phyloP scores from a whole-genome alignment of 2,888 invertebrate species.

The Tipula lateralis region DNA sequence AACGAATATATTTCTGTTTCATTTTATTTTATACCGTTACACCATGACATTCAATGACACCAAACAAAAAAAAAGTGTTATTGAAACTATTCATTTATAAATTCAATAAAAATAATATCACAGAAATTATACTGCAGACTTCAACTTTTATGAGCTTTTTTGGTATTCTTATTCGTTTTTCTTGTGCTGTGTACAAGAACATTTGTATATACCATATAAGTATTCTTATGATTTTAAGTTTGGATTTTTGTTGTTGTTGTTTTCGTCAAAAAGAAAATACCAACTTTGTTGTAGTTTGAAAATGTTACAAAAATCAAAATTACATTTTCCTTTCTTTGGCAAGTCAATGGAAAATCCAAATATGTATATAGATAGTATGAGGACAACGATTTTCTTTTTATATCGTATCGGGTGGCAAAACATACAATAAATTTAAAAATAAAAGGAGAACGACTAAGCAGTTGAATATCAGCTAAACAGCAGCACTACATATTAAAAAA shows the following conservation, averaged over 20 bases:
- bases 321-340: not conserved
- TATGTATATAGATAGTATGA: not conserved
- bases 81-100: slow-evolving; percentile 24
- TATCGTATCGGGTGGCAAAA: not conserved
- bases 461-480: not conserved
- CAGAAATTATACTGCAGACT: not conserved
- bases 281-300: not conserved
- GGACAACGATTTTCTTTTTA: not conserved
- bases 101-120: not conserved
- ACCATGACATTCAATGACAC: not conserved
- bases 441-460: not conserved
- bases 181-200: not conserved
- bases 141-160: not conserved
- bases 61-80: not conserved
- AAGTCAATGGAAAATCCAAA: not conserved
- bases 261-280: not conserved
- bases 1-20: not conserved
- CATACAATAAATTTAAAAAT: not conserved
- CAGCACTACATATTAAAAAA: not conserved
- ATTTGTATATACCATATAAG: not conserved
- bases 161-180: not conserved
- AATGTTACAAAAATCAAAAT: slow-evolving; percentile 1
- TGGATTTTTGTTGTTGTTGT: not conserved
- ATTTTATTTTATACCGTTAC: not conserved
- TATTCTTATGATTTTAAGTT: slow-evolving; percentile 19